Percentiles rank a stretch among this genome's conserved stretches.
Evolutionary conservation across 1,140 invertebrate species (phyloP).

Genomic region (Rhynchophorus ferrugineus): DNA sequence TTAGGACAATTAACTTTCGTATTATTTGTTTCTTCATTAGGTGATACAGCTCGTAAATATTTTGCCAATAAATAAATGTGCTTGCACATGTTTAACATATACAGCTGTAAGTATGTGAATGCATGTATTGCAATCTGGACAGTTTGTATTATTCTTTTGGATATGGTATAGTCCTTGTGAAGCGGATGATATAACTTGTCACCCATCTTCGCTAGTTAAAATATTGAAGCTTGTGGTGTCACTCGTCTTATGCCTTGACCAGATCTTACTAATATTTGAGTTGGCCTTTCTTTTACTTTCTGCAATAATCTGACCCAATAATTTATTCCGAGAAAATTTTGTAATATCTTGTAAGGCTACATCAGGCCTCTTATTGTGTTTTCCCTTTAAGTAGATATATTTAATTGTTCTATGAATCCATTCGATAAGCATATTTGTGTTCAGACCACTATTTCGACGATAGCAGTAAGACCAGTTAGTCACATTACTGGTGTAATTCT

Average conservation of each 20-base stretch:
- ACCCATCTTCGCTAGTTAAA: neutral
- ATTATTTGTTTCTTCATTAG: neutral
- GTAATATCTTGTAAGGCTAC: constrained; percentile 11
- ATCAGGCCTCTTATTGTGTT: constrained; percentile 12
- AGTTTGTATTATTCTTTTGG: neutral
- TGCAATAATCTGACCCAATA: constrained; percentile 8
- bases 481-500: constrained; percentile 11
- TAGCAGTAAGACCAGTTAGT: constrained; percentile 16
- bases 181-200: neutral
- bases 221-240: neutral
- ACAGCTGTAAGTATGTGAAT: constrained; percentile 5
- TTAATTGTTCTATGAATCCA: constrained; percentile 19
- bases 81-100: neutral
- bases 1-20: neutral
- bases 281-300: constrained; percentile 1
- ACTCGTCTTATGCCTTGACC: neutral
- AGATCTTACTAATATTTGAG: neutral
- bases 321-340: constrained; percentile 17
- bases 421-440: constrained; percentile 20
- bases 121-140: constrained; percentile 1
- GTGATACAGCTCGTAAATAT: neutral
- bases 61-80: neutral
- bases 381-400: constrained; percentile 15
- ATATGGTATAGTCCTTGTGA: neutral
- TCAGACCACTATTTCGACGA: constrained; percentile 3